Conservation (phyloP, 2,113 vertebrate genomes). For the Arothron firmamentum region DNA sequence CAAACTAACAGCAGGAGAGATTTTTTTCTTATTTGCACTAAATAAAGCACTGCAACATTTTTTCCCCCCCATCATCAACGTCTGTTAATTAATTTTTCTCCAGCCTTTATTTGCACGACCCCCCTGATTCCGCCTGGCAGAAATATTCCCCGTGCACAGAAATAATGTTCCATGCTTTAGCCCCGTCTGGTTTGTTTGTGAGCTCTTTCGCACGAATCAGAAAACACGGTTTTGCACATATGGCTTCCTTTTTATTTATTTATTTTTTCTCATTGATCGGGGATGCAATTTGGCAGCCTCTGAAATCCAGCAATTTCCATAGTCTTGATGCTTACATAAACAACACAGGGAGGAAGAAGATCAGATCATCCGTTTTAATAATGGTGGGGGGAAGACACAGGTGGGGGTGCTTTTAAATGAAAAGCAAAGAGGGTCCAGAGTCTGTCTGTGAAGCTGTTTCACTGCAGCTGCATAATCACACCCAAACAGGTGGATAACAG, state of each 20-base stretch:
- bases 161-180: constrained; percentile 47
- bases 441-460: too few species aligned
- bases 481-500: constrained; percentile 31
- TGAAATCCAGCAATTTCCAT: background rate
- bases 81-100: constrained; percentile 51
- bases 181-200: constrained; percentile 53
- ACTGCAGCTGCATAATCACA: background rate
- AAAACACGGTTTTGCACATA: constrained; percentile 60
- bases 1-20: constrained; percentile 33
- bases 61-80: constrained; percentile 4
- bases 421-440: too few species aligned
- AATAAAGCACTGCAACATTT: constrained; percentile 19
- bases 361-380: too few species aligned
- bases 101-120: constrained; percentile 45
- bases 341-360: too few species aligned
- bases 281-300: constrained; percentile 31
- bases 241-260: too few species aligned
- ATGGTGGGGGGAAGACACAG: too few species aligned
- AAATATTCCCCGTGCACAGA: constrained; percentile 53
- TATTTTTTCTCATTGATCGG: too few species aligned
- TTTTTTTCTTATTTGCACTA: constrained; percentile 38
- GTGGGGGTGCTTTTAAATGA: too few species aligned
- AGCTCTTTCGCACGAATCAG: constrained; percentile 48
- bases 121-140: constrained; percentile 23
- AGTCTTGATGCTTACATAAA: too few species aligned